Conservation (phyloP, 2,113 vertebrate species). For the Martes martes region DNA sequence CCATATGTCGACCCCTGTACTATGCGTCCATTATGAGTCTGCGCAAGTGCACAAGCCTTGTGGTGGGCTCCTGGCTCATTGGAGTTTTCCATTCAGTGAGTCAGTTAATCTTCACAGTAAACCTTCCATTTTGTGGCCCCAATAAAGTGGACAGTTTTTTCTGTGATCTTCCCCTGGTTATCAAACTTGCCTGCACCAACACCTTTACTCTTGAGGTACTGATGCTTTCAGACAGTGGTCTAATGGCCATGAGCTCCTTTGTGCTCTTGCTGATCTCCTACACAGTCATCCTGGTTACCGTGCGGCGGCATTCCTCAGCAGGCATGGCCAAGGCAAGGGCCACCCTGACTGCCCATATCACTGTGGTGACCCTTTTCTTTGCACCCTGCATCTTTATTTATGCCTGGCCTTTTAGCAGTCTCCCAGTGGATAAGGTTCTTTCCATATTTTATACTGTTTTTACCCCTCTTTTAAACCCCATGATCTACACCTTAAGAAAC, state of each 20-base stretch:
- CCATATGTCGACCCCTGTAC: conserved; percentile 51
- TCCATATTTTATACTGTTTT: conserved; percentile 50
- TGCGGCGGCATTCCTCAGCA: background rate
- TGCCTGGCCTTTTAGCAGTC: background rate
- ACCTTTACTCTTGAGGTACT: background rate
- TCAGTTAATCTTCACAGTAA: conserved; percentile 31
- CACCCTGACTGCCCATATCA: conserved; percentile 28
- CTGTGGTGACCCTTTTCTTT: conserved; percentile 27
- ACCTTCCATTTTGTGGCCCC: conserved; percentile 61
- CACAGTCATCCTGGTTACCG: background rate
- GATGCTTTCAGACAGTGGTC: background rate
- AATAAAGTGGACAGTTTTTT: conserved; percentile 59
- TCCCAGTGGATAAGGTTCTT: background rate
- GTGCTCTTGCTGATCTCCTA: conserved; percentile 2
- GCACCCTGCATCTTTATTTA: conserved; percentile 48
- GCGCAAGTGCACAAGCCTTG: background rate
- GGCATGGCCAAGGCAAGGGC: conserved; percentile 7
- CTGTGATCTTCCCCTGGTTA: conserved; percentile 41
- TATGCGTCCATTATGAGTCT: conserved; percentile 32
- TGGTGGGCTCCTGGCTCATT: background rate
- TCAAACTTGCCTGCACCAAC: conserved; percentile 38
- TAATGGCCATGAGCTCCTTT: background rate
- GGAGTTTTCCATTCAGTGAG: conserved; percentile 51
- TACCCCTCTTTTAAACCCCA: conserved; percentile 25
- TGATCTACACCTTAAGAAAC: conserved; percentile 59